Evolutionary conservation across 2,113 vertebrate genomes (phyloP), one percentile per base, ranked within the genome.

Genomic region (Phalacrocorax brasilianus): DNA sequence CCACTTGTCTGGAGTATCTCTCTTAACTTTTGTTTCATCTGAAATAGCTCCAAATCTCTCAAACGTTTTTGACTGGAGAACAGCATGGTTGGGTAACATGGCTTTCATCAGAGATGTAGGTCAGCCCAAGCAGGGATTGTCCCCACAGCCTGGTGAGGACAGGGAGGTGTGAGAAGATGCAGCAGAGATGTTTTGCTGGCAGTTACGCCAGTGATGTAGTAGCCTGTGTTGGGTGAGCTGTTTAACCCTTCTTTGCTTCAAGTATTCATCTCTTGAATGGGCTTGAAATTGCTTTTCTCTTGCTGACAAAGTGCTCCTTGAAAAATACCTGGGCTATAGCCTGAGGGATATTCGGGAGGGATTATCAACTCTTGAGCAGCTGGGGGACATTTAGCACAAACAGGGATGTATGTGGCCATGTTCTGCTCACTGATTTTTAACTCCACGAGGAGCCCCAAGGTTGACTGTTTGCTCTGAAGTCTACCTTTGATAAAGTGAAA

Each of bases 401-500:
- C 16, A 35, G 52, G 52, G 44, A 45, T 47, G 33, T 44, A 10
- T 23, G 28, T 56, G 88, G 35, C 74, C 55, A 1, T 52, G 91
- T 71, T 80, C 50, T 13, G 13, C 38, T 94, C 63, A 8, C 23
- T 44, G 70, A 68, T 82, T 81, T 76, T 50, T 87, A 77, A 75
- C 87, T 70, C 23, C 38, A 26, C 0, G 2, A 92, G 71, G 82
- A 94, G 44, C 49, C 12, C 80, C 58, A 40, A 71, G 53, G 58
- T 55, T 91, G 78, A 6, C 81, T 93, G 53, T 22, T 92, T 2
- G 3, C 45, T 93, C 55, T 76, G 80, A 93, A 63, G 55, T 53
- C 61, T 82, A 18, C 61, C 62, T 96, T 91, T 93, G 95, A 90
- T 82, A 87, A 95, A 91, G 49, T 35, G 40, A 90, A 93, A 44